Evolutionary conservation across 2,888 invertebrate species (phyloP).

Genomic region (Augiades crinisus): DNA sequence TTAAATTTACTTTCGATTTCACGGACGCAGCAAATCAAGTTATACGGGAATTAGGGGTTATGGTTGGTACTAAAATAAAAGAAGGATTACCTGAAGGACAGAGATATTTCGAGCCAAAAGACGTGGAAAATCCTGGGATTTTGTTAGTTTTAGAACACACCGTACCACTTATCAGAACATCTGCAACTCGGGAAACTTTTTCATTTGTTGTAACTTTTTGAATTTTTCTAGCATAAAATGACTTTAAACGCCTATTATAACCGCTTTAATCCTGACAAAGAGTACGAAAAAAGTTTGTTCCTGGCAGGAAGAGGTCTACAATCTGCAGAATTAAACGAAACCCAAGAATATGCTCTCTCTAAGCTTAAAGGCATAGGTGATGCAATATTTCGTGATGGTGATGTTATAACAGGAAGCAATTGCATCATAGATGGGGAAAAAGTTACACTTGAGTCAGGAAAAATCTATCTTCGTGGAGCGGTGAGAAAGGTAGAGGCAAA

Average conservation of each 20-base stretch:
- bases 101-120: conserved; percentile 2
- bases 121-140: neutral
- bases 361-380: conserved; percentile 7
- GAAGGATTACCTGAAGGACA: neutral
- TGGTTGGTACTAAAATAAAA: neutral
- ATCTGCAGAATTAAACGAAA: conserved; percentile 4
- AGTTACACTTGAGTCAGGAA: conserved; percentile 2
- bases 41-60: neutral
- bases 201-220: conserved; percentile 9
- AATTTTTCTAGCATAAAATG: too few relatives aligned
- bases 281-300: conserved; percentile 5
- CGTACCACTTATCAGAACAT: conserved; percentile 2
- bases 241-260: conserved; percentile 1
- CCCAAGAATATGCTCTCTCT: conserved; percentile 2
- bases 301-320: conserved; percentile 2
- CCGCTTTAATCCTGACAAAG: conserved; percentile 8
- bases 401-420: conserved; percentile 5
- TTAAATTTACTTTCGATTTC: conserved; percentile 7
- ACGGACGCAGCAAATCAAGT: conserved; percentile 5
- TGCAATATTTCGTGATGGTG: conserved; percentile 8
- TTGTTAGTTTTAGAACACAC: conserved; percentile 3
- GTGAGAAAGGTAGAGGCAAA: neutral
- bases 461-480: conserved; percentile 2
- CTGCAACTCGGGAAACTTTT: conserved; percentile 1
- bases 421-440: conserved; percentile 3